These are phyloP conservation scores for Colletes collaris DNA, from an alignment of 2,888 invertebrate species.

Conservation along the genomic window DNA sequence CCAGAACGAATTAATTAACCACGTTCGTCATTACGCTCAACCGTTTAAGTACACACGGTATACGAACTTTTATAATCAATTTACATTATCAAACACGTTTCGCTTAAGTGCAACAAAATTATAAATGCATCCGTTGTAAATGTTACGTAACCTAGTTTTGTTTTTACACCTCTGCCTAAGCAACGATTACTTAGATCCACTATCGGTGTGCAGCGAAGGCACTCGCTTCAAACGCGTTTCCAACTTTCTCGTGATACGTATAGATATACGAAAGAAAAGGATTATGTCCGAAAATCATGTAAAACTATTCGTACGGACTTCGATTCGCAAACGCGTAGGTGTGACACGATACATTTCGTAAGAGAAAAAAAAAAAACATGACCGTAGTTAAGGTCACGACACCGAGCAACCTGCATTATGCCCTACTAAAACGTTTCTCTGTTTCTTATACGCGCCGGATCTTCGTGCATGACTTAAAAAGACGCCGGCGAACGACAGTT, in stretches of 20 bases:
- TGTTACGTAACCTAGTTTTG: conserved; percentile 26
- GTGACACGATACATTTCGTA: no score
- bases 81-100: no score
- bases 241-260: no score
- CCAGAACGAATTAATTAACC: not conserved
- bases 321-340: no score
- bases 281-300: no score
- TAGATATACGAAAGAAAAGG: no score
- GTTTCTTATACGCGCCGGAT: conserved; percentile 1
- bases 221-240: not conserved
- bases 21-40: not conserved
- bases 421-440: not conserved
- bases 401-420: not conserved
- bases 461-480: conserved; percentile 3
- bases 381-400: conserved; percentile 31
- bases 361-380: not conserved
- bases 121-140: not conserved
- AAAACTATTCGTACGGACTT: no score
- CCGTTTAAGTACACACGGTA: no score
- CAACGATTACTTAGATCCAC: not conserved
- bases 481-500: not conserved
- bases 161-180: conserved; percentile 22
- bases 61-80: not conserved
- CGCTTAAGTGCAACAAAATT: not conserved
- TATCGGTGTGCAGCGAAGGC: not conserved